Conservation (phyloP, 2,888 invertebrate genomes). For the Napeogenes sylphis region DNA sequence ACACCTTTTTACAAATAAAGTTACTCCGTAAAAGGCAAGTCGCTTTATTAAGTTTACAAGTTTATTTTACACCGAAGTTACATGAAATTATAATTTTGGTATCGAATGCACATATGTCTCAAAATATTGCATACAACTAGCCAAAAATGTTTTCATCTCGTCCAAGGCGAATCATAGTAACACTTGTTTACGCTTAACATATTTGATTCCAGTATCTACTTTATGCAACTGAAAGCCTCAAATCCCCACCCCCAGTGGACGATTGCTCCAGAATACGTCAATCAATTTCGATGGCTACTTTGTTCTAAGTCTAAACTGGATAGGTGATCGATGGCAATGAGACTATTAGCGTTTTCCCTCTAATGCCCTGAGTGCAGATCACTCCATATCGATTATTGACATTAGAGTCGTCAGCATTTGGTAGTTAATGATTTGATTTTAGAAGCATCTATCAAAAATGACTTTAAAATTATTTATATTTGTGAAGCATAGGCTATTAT, state of each 20-base stretch:
- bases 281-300: neutral
- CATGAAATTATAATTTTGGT: no score
- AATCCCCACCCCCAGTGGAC: no score
- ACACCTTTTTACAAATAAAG: no score
- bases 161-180: no score
- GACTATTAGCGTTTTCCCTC: constrained; percentile 1
- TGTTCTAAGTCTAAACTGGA: constrained; percentile 1
- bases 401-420: neutral
- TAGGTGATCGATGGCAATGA: constrained; percentile 1
- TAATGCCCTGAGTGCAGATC: neutral
- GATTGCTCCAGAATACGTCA: neutral
- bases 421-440: neutral
- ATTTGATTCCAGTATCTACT: neutral
- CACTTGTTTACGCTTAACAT: neutral
- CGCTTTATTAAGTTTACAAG: no score
- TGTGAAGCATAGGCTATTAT: neutral
- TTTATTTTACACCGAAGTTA: no score
- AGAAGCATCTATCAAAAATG: neutral
- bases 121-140: no score
- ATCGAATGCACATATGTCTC: no score
- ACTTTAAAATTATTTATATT: neutral
- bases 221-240: no score
- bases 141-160: no score
- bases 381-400: neutral
- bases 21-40: no score